phyloP scores from a whole-genome alignment of 1,140 invertebrate genomes.

The Panagrolaimus sp. region DNA sequence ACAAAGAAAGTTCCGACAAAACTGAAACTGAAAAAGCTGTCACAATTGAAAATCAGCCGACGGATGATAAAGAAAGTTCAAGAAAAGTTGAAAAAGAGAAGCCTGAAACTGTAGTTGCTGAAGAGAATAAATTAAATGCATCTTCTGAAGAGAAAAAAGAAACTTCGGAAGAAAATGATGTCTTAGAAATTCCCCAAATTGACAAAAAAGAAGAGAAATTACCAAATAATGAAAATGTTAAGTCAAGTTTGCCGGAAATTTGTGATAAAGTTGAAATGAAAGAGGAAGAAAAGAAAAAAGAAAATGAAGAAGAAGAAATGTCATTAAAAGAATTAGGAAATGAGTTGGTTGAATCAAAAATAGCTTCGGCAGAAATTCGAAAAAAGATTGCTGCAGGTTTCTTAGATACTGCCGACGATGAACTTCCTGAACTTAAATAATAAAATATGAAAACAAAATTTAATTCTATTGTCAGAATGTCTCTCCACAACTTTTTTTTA shows the following conservation, averaged over 20 bases:
- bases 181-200: background rate
- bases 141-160: too few species aligned
- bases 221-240: background rate
- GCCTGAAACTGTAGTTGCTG: too few species aligned
- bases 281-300: too few species aligned
- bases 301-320: too few species aligned
- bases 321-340: too few species aligned
- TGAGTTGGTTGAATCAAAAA: too few species aligned
- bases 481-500: too few species aligned
- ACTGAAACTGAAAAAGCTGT: background rate
- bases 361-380: background rate
- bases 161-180: too few species aligned
- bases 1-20: background rate
- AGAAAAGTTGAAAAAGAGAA: background rate
- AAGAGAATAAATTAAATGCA: too few species aligned
- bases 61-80: background rate
- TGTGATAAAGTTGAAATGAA: too few species aligned
- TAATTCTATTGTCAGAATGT: too few species aligned
- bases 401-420: background rate
- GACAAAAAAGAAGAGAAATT: background rate
- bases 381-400: background rate
- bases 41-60: background rate
- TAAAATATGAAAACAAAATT: background rate
- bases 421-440: constrained; percentile 9
- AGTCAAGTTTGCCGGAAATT: too few species aligned